phyloP scores from a whole-genome alignment of 2,113 vertebrate genomes.

The Pelusios castaneus region DNA sequence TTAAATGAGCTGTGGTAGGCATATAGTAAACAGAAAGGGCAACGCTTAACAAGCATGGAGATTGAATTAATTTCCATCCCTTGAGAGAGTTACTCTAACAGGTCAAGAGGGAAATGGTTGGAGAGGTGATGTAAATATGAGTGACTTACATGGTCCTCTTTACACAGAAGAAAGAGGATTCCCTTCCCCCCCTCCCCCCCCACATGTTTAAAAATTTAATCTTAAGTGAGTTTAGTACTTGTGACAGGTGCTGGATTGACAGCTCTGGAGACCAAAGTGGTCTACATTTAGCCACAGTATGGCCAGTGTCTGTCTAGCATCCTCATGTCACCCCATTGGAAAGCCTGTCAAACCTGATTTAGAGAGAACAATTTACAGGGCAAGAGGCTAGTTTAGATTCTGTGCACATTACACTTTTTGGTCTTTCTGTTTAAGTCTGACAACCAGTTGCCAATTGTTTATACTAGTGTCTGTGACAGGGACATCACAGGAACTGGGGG shows the following conservation, averaged over 20 bases:
- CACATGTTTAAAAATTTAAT: rapidly evolving
- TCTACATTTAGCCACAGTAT: not conserved
- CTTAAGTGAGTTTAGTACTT: not conserved
- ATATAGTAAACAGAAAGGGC: not conserved
- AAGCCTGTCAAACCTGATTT: not conserved
- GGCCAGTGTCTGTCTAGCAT: not conserved
- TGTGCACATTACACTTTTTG: not conserved
- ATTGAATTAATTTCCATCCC: constrained; percentile 28
- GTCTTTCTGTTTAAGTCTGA: not conserved
- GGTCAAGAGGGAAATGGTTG: constrained; percentile 7
- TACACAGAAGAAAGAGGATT: not conserved
- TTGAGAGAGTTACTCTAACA: not conserved
- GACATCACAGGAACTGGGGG: not conserved
- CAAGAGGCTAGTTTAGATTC: rapidly evolving
- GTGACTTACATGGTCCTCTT: rapidly evolving
- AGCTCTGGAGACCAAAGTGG: not conserved
- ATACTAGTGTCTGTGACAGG: too few relatives aligned
- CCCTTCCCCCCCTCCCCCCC: too few relatives aligned
- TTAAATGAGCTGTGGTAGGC: not conserved
- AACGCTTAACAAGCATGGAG: not conserved
- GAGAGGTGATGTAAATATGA: not conserved
- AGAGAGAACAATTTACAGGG: not conserved
- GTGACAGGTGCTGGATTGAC: not conserved
- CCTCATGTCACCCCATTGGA: rapidly evolving
- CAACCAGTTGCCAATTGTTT: not conserved